These are phyloP conservation scores for Glaucidium brasilianum DNA, from an alignment of 2,113 vertebrate species.

Conservation along the genomic window DNA sequence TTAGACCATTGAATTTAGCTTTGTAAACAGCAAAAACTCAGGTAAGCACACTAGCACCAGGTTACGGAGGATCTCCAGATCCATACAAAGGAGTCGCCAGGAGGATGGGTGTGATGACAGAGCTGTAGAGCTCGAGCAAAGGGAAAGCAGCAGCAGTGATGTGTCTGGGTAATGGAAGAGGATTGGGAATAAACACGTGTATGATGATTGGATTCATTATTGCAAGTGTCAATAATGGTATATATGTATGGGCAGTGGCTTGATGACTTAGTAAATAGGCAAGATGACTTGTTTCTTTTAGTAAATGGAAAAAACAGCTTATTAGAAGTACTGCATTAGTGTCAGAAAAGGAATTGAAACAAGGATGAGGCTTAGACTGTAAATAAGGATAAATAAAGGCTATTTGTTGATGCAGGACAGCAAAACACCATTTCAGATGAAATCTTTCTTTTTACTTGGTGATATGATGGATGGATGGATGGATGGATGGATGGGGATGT, in stretches of 20 bases:
- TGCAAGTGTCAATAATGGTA: background rate
- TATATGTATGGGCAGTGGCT: background rate
- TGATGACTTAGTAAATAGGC: background rate
- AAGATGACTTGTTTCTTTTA: background rate
- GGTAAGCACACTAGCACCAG: no score
- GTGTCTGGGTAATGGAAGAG: fast-evolving
- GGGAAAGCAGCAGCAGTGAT: background rate
- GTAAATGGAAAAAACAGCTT: background rate
- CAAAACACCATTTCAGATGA: background rate
- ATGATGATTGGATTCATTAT: background rate
- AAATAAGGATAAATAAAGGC: background rate
- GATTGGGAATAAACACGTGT: background rate
- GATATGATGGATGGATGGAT: background rate
- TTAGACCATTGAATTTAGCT: background rate
- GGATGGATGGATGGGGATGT: background rate
- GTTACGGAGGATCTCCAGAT: background rate
- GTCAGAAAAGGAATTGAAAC: background rate
- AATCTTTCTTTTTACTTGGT: background rate
- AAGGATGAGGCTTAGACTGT: background rate
- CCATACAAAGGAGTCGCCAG: background rate
- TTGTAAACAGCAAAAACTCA: background rate
- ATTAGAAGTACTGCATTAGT: background rate
- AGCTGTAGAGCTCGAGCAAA: background rate
- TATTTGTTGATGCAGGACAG: background rate
- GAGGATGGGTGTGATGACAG: background rate